Evolutionary conservation across 2,888 invertebrate species (phyloP).

Genomic region (Cosmorhoe ocellata): DNA sequence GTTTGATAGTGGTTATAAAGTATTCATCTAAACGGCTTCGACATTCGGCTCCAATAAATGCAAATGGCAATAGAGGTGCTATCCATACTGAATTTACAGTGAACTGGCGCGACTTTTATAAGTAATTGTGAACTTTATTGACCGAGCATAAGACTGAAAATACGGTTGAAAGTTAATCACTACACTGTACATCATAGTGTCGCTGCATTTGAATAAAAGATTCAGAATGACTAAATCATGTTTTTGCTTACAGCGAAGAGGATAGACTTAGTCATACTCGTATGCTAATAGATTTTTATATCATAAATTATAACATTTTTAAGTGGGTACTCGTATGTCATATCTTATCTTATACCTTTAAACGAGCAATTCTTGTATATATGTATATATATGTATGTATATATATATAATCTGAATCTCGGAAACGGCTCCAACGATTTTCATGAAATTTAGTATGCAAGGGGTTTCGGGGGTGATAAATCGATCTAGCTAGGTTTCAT

Average conservation of each 20-base stretch:
- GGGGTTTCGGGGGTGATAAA: too few relatives aligned
- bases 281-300: too few relatives aligned
- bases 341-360: too few relatives aligned
- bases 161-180: not conserved
- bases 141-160: not conserved
- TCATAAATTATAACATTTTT: too few relatives aligned
- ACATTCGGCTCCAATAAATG: constrained; percentile 14
- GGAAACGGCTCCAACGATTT: too few relatives aligned
- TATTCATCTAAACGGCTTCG: constrained; percentile 16
- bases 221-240: constrained; percentile 5
- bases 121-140: not conserved
- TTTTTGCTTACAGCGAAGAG: constrained; percentile 4
- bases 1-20: constrained; percentile 15
- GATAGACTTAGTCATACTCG: too few relatives aligned
- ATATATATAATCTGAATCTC: too few relatives aligned
- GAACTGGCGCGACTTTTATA: not conserved
- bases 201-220: constrained; percentile 5
- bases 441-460: too few relatives aligned
- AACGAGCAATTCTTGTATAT: too few relatives aligned
- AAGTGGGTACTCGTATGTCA: too few relatives aligned
- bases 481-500: too few relatives aligned
- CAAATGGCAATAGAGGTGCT: constrained; percentile 11
- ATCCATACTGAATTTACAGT: constrained; percentile 8
- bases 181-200: constrained; percentile 2
- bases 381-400: too few relatives aligned